Base-by-base conservation (phyloP, 2,888 invertebrate species). In the Heteromyza rotundicornis region DNA sequence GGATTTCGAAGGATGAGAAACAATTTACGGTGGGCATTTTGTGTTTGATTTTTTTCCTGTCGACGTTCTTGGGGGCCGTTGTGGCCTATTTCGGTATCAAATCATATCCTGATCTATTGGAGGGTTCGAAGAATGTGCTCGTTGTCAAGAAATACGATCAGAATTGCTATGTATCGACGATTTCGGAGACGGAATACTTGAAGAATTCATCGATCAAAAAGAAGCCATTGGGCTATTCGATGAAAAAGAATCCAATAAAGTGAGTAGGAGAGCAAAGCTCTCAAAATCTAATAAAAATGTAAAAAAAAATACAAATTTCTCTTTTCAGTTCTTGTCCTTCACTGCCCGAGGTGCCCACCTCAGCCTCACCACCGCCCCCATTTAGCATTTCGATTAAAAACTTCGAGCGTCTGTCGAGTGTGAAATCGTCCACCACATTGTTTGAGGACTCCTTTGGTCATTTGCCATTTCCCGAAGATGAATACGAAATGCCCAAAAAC, bases 61-160 rank as follows among this genome's bases (percentile, higher is more conserved):
- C 79, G 0, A 70, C 68, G 1, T 44, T 76, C 1, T 59, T 71
- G 24, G 81, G 81, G 1, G 78, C 71, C 1, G 61, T 71, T 32
- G 62, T 78, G 10, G 76, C 78, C 0, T 81, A 79, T 56, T 68
- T 78, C 16, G 72, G 77, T 8, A 70, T 81, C 1, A 79, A 74
- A 59, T 64, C 72, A 0, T 77, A 74, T 64, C 81, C 81, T 0
- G 71, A 80, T 63, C 65, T 81, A 0, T 60, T 81, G 47, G 73
- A 79, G 47, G 80, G 80, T 1, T 81, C 80, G 0, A 78, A 76
- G 16, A 74, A 78, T 61, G 76, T 78, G 0, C 23, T 78, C 27
- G 72, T 80, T 0, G 73, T 81, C 1, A 78, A 78, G 53, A 73
- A 77, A 57, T 67, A 73, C 0, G 73, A 74, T 12, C 69, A 69